Evolutionary conservation across 2,888 invertebrate species (phyloP).

Genomic region (Resseliella maxima): DNA sequence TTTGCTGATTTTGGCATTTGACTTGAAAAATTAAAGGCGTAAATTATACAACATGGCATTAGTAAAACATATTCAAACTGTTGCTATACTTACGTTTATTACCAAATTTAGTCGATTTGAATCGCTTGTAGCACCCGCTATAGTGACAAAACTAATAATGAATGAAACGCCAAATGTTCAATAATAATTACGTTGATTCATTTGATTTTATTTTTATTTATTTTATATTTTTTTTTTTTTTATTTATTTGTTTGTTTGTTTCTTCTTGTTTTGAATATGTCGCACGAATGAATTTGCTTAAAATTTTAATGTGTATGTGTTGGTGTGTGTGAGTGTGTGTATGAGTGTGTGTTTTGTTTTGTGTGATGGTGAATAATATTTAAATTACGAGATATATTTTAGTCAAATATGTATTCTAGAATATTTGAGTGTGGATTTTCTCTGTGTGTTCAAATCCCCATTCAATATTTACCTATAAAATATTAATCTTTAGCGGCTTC

Average conservation of each 20-base stretch:
- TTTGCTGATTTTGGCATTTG: not conserved
- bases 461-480: not conserved
- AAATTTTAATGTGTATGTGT: slow-evolving; percentile 21
- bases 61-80: not conserved
- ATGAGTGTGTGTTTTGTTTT: not conserved
- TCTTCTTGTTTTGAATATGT: slow-evolving; percentile 15
- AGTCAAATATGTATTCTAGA: not conserved
- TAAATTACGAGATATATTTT: slow-evolving; percentile 38
- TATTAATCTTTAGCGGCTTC: slow-evolving; percentile 44
- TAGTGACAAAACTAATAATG: not conserved
- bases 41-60: not conserved
- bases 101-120: not conserved
- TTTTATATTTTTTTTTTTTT: not conserved
- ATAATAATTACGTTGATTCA: slow-evolving; percentile 48
- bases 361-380: slow-evolving; percentile 33
- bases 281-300: slow-evolving; percentile 53
- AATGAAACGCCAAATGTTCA: not conserved
- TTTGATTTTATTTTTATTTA: slow-evolving; percentile 2
- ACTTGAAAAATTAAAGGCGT: not conserved
- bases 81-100: no score
- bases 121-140: not conserved
- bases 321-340: no score
- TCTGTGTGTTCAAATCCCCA: not conserved
- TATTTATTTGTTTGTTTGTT: not conserved
- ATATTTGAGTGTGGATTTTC: not conserved